phyloP scores from a whole-genome alignment of 2,113 vertebrate species.

The Percina caprodes region DNA sequence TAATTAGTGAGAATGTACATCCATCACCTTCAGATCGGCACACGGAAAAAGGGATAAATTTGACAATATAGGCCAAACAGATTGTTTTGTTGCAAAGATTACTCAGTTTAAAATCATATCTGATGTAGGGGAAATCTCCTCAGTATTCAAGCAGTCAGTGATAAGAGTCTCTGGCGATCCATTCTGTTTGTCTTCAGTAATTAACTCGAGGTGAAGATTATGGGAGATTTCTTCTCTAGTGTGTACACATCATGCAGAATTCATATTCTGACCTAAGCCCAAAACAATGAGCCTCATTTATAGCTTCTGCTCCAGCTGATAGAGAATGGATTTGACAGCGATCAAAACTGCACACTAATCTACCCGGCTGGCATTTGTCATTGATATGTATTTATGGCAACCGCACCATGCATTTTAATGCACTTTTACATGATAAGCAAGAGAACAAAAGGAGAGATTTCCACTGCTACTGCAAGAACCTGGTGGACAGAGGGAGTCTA shows the following conservation, averaged over 20 bases:
- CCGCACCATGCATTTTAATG: slow-evolving; percentile 58
- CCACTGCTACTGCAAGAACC: slow-evolving; percentile 59
- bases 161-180: slow-evolving; percentile 77
- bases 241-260: slow-evolving; percentile 76
- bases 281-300: slow-evolving; percentile 78
- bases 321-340: slow-evolving; percentile 73
- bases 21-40: slow-evolving; percentile 69
- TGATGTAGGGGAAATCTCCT: slow-evolving; percentile 74
- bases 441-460: slow-evolving; percentile 61
- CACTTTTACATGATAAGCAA: slow-evolving; percentile 41
- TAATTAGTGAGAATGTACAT: slow-evolving; percentile 79
- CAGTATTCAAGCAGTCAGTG: slow-evolving; percentile 65
- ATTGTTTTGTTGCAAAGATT: slow-evolving; percentile 81
- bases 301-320: slow-evolving; percentile 62
- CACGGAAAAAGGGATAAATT: slow-evolving; percentile 67
- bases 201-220: slow-evolving; percentile 86
- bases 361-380: slow-evolving; percentile 75
- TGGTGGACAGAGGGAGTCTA: slow-evolving; percentile 47
- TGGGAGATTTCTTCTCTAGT: slow-evolving; percentile 74
- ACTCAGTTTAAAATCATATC: slow-evolving; percentile 82
- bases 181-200: slow-evolving; percentile 80
- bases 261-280: slow-evolving; percentile 75
- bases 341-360: slow-evolving; percentile 75
- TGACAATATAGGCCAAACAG: slow-evolving; percentile 79
- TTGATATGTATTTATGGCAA: slow-evolving; percentile 68